phyloP scores from a whole-genome alignment of 2,888 invertebrate species.

The Andrena hattorfiana region DNA sequence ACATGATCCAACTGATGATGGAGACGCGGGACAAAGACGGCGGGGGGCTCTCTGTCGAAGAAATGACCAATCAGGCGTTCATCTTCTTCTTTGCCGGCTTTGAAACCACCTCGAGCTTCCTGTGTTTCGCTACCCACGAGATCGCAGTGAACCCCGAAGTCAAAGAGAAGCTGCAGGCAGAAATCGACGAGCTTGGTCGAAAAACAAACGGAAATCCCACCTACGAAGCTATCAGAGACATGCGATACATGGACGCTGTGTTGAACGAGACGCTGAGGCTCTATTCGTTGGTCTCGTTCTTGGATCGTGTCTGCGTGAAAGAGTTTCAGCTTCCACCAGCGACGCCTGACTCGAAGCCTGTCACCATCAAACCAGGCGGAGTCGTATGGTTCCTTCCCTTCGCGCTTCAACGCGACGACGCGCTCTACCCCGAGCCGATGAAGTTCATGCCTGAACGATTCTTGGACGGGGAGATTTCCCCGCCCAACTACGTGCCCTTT shows the following conservation, averaged over 20 bases:
- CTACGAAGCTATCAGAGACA: constrained; percentile 83
- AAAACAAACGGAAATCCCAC: constrained; percentile 75
- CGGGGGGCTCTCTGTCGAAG: constrained; percentile 69
- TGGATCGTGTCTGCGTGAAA: constrained; percentile 79
- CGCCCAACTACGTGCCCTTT: constrained; percentile 70
- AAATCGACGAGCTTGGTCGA: constrained; percentile 77
- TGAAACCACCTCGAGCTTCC: constrained; percentile 72
- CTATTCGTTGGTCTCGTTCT: constrained; percentile 69
- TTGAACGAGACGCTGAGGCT: constrained; percentile 79
- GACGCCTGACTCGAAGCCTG: constrained; percentile 71
- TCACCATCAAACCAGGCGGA: constrained; percentile 78
- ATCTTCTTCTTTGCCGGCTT: constrained; percentile 78
- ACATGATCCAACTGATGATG: constrained; percentile 87
- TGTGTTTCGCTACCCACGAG: constrained; percentile 73
- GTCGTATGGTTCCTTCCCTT: constrained; percentile 75
- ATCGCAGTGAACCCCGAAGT: constrained; percentile 82
- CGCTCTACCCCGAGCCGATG: constrained; percentile 80
- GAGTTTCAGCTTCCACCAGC: constrained; percentile 77
- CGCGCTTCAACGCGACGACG: constrained; percentile 79
- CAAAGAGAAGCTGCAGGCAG: constrained; percentile 83
- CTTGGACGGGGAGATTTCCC: constrained; percentile 54
- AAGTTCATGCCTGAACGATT: constrained; percentile 84
- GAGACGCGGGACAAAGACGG: constrained; percentile 79
- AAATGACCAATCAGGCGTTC: constrained; percentile 85
- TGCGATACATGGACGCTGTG: constrained; percentile 87